Percentiles rank a stretch among this genome's conserved stretches.
Evolutionary conservation across 1,140 invertebrate genomes (phyloP).

Genomic region (Hyposmocoma kahamanoa): DNA sequence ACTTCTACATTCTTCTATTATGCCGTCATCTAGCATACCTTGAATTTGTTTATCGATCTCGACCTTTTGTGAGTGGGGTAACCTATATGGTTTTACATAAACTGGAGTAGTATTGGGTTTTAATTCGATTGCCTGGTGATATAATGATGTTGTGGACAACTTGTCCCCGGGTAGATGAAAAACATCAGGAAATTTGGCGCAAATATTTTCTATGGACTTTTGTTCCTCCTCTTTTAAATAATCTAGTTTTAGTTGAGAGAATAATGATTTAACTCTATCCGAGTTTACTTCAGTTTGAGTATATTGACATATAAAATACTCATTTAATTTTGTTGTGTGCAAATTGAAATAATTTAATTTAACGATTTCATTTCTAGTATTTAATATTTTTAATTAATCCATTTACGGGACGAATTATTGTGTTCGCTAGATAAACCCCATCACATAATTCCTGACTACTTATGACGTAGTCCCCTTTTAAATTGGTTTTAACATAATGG

Average conservation of each 20-base stretch:
- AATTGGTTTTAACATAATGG: too few relatives aligned
- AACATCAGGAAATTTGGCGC: constrained; percentile 2
- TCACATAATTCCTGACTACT: too few relatives aligned
- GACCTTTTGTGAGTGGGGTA: not conserved
- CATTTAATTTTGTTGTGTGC: too few relatives aligned
- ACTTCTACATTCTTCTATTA: not conserved
- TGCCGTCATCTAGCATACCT: constrained; percentile 2
- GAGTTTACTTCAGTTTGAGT: not conserved
- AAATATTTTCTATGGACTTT: not conserved
- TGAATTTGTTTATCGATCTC: constrained; percentile 10
- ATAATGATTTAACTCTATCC: not conserved
- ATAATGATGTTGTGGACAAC: constrained; percentile 2
- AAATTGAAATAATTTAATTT: too few relatives aligned
- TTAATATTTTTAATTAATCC: too few relatives aligned
- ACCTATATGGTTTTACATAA: not conserved
- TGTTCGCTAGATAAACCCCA: too few relatives aligned
- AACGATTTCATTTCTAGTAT: too few relatives aligned
- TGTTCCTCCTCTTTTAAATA: constrained; percentile 11
- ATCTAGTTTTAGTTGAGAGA: not conserved
- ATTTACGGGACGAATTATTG: too few relatives aligned
- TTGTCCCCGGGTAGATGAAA: constrained; percentile 11
- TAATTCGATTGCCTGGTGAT: not conserved
- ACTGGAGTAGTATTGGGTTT: not conserved
- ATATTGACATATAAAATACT: too few relatives aligned
- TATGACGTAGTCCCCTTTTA: too few relatives aligned